phyloP scores from a whole-genome alignment of 2,113 vertebrate species.

The Callocephalon fimbriatum region DNA sequence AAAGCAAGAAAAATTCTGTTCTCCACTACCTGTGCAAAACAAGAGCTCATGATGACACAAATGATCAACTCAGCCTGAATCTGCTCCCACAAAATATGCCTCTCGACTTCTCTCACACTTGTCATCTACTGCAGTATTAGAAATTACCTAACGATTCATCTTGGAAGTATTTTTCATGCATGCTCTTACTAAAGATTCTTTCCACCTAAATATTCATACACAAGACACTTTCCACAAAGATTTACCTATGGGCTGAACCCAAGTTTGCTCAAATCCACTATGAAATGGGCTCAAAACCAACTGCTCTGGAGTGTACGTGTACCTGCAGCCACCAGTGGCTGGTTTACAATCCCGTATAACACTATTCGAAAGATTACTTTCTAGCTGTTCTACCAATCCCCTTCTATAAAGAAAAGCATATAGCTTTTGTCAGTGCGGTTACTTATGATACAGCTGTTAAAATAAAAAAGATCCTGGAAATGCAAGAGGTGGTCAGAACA shows the following conservation, averaged over 20 bases:
- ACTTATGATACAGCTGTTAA: not conserved
- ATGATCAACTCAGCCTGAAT: not conserved
- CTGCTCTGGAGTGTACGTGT: accelerated
- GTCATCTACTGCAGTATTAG: conserved; percentile 2
- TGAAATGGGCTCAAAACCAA: not conserved
- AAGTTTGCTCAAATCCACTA: not conserved
- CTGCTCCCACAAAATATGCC: not conserved
- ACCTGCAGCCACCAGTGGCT: not conserved
- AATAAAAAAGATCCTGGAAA: not conserved
- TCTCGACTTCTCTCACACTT: conserved; percentile 5
- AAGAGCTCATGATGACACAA: not conserved
- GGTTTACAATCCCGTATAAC: not conserved
- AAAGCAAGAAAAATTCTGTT: not conserved
- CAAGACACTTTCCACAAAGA: not conserved
- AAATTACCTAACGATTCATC: conserved; percentile 18
- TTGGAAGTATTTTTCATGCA: not conserved
- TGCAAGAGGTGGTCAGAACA: not conserved
- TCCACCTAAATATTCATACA: not conserved
- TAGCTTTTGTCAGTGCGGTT: not conserved
- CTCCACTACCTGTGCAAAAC: not conserved
- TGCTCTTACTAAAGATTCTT: not conserved
- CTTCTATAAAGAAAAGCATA: not conserved
- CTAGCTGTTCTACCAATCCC: not conserved
- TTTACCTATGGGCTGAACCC: not conserved
- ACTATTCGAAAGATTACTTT: not conserved